Evolutionary conservation across 2,797 vertebrate genomes (phyloP), one percentile per base, ranked within the genome.

Genomic region (Tragopan temminckii): DNA sequence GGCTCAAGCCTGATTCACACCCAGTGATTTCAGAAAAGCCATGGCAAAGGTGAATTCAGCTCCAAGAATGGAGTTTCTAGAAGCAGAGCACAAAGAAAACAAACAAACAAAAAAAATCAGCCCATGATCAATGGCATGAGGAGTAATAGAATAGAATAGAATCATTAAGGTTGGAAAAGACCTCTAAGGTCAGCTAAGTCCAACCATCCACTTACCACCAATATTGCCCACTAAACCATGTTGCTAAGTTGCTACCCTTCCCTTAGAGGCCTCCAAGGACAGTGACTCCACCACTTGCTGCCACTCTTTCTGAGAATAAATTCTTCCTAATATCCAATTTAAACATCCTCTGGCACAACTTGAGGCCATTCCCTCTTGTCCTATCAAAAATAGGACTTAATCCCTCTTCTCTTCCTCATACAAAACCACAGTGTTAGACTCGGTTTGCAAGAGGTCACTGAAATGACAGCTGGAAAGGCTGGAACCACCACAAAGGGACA

Each of bases 351-450:
- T 31, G 52, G 16, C 52, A 53, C 52, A 53, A 53, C 29, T 53
- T 29, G 29, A 53, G 29, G 52, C 52, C 52, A 53, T 53, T 50
- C 52, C 27, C 52, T 31, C 27, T 53, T 53, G 29, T 53, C 52
- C 52, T 53, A 31, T 31, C 16, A 53, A 53, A 31, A 53, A 31
- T 18, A 53, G 27, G 52, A 53, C 27, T 53, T 53, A 53, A 79
- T 52, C 45, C 33, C 33, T 64, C 71, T 64, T 20, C 40, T 77
- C 57, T 43, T 82, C 69, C 69, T 79, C 17, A 9, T 19, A 75
- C 50, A 71, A 55, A 55, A 0, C 15, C 48, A 64, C 0, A 0
- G 13, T 15, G 50, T 71, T 11, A 42, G 62, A 43, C 17, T 27
- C 19, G 50, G 38, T 18, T 40, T 67, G 86, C 62, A 79, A 29